A percentile compares a stretch with the other conserved stretches of the same genome.
These are phyloP conservation scores for Semnornis frantzii DNA, from an alignment of 2,113 vertebrate species.

Conservation along the genomic window DNA sequence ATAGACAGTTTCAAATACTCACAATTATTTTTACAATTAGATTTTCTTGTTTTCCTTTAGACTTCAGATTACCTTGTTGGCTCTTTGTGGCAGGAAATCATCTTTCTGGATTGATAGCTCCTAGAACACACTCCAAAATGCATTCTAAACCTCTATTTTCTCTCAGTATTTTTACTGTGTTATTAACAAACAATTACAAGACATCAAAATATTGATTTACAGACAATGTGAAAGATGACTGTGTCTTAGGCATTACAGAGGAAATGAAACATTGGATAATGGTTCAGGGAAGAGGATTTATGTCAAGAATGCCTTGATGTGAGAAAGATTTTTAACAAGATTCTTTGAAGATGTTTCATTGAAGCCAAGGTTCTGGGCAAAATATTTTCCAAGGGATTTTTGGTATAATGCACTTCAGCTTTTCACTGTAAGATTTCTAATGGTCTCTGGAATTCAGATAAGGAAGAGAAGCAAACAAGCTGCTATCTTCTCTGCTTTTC, in stretches of 20 bases:
- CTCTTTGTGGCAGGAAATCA: background rate
- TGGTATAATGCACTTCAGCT: background rate
- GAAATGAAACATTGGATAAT: background rate
- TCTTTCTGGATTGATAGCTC: background rate
- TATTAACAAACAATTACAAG: background rate
- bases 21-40: background rate
- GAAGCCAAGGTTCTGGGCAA: background rate
- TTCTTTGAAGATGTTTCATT: background rate
- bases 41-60: background rate
- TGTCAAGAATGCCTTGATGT: background rate
- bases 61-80: background rate
- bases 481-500: conserved; percentile 11
- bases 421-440: background rate
- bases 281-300: background rate
- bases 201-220: background rate
- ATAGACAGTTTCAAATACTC: background rate
- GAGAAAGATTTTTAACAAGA: background rate
- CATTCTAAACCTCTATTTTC: background rate
- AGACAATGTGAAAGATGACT: background rate
- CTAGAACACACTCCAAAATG: background rate
- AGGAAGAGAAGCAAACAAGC: conserved; percentile 3
- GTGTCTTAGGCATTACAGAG: background rate
- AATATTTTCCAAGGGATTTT: conserved; percentile 13
- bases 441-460: background rate
- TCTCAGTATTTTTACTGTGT: background rate